Conservation (phyloP, 2,797 vertebrate species). For the Loris lydekkerianus region DNA sequence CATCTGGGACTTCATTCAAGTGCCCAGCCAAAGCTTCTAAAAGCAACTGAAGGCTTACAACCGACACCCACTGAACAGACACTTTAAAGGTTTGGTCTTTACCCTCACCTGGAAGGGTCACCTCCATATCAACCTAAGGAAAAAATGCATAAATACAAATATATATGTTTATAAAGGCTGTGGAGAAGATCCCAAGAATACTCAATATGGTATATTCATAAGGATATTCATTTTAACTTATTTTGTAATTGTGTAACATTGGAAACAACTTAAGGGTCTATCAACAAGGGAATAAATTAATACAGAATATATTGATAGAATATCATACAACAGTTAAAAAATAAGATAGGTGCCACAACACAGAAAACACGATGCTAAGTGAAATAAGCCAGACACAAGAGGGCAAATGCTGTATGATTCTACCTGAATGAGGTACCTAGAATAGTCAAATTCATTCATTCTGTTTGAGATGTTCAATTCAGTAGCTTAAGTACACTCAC, state of each 20-base stretch:
- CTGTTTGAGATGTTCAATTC: too few relatives aligned
- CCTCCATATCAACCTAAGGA: conserved; percentile 97
- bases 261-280: conserved; percentile 32
- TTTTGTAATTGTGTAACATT: conserved; percentile 36
- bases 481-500: too few relatives aligned
- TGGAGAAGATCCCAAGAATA: conserved; percentile 46
- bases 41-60: conserved; percentile 98
- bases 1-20: conserved; percentile 97
- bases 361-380: conserved; percentile 1
- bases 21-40: conserved; percentile 97
- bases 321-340: conserved; percentile 34
- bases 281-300: conserved; percentile 39
- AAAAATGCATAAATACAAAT: conserved; percentile 3
- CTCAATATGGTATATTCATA: background rate
- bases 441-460: conserved; percentile 22
- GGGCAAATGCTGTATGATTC: conserved; percentile 45
- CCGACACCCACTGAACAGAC: conserved; percentile 99
- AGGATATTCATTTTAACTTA: conserved; percentile 51
- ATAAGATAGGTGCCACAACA: conserved; percentile 27
- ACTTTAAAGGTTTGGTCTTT: conserved; percentile 99
- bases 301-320: background rate
- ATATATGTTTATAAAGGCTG: conserved; percentile 35
- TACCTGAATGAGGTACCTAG: background rate
- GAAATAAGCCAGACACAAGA: conserved; percentile 56
- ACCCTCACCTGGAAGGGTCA: conserved; percentile 98